A percentile compares a stretch with the other conserved stretches of the same genome.
These are phyloP conservation scores for Arctopsyche grandis DNA, from an alignment of 1,140 invertebrate species.

Conservation along the genomic window DNA sequence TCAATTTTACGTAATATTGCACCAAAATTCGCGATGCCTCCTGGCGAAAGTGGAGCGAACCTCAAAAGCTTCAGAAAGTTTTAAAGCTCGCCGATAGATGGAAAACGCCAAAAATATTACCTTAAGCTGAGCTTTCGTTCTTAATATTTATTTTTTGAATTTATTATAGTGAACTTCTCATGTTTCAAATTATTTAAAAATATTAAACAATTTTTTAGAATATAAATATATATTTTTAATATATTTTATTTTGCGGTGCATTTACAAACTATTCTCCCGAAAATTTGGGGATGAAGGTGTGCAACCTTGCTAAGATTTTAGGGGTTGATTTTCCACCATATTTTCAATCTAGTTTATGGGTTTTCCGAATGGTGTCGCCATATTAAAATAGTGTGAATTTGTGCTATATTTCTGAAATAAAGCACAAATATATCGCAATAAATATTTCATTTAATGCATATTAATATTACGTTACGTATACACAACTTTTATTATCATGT, in stretches of 20 bases:
- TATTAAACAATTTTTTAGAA: too few relatives aligned
- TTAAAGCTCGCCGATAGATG: constrained; percentile 48
- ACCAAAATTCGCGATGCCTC: constrained; percentile 25
- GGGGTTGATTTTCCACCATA: constrained; percentile 40
- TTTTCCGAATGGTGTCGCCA: constrained; percentile 40
- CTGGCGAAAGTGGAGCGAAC: constrained; percentile 45
- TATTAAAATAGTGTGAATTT: not conserved
- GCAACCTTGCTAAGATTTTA: constrained; percentile 39
- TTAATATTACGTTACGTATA: too few relatives aligned
- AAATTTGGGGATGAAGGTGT: constrained; percentile 44
- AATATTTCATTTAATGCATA: not conserved
- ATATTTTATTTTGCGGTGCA: not conserved
- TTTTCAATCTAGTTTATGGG: constrained; percentile 17
- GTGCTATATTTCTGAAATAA: not conserved
- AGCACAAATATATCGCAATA: not conserved
- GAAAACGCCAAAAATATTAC: not conserved
- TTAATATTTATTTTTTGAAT: too few relatives aligned
- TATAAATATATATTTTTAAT: too few relatives aligned
- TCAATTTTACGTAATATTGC: not conserved
- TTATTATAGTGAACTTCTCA: too few relatives aligned
- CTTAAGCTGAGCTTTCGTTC: too few relatives aligned
- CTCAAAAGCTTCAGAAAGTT: constrained; percentile 39
- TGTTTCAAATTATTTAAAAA: too few relatives aligned
- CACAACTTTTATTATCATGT: too few relatives aligned
- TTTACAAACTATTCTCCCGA: not conserved